A percentile compares a stretch with the other conserved stretches of the same genome.
phyloP scores from a whole-genome alignment of 2,113 vertebrate species.

The Cyphomyrus plagiostoma region DNA sequence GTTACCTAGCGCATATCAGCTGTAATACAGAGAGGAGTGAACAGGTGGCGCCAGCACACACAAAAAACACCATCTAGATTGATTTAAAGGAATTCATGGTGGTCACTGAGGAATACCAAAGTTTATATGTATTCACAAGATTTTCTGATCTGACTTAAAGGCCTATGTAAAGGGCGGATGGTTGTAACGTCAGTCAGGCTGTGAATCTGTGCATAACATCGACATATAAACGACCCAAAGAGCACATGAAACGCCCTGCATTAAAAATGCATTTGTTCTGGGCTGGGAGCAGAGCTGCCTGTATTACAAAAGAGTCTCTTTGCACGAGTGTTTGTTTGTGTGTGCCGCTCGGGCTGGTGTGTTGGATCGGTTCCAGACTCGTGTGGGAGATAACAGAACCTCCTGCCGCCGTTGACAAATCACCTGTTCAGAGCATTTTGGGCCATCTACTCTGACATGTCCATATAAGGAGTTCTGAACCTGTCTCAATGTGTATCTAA shows the following conservation, averaged over 20 bases:
- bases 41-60: neutral
- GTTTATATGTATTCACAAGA: neutral
- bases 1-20: neutral
- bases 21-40: neutral
- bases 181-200: neutral
- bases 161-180: neutral
- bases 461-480: constrained; percentile 52
- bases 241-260: neutral
- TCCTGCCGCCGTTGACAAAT: constrained; percentile 37
- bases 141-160: neutral
- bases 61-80: neutral
- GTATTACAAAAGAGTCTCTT: neutral
- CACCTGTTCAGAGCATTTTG: constrained; percentile 45
- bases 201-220: neutral
- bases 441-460: constrained; percentile 27
- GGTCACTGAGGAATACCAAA: neutral
- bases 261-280: neutral
- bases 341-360: neutral
- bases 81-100: neutral
- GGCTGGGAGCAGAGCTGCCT: neutral
- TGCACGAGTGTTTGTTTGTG: neutral
- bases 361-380: neutral
- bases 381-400: neutral
- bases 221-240: neutral
- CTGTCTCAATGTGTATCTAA: neutral